Conservation (phyloP, 2,888 invertebrate genomes). For the Diloba caeruleocephala region DNA sequence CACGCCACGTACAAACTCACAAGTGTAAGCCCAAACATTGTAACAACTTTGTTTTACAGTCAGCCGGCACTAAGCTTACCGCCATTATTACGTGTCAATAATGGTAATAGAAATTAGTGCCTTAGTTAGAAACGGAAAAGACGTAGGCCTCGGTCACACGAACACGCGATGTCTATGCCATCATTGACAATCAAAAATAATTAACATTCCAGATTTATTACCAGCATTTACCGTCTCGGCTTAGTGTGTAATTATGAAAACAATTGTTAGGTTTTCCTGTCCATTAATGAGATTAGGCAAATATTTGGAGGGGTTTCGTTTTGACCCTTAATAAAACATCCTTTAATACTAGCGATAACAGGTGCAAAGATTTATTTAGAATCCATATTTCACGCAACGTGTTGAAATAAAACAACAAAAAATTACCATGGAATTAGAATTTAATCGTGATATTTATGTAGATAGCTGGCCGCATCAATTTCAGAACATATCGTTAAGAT, state of each 20-base stretch:
- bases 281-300: slow-evolving; percentile 46
- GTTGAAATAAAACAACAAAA: slow-evolving; percentile 21
- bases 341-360: slow-evolving; percentile 45
- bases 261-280: slow-evolving; percentile 47
- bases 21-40: slow-evolving; percentile 67
- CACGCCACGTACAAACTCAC: slow-evolving; percentile 61
- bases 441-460: slow-evolving; percentile 38
- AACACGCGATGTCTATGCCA: slow-evolving; percentile 46
- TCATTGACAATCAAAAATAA: slow-evolving; percentile 35
- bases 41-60: slow-evolving; percentile 76
- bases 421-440: slow-evolving; percentile 31
- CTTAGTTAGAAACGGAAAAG: slow-evolving; percentile 62
- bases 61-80: slow-evolving; percentile 68
- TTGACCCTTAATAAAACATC: slow-evolving; percentile 42
- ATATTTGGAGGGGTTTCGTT: slow-evolving; percentile 45
- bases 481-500: slow-evolving; percentile 49
- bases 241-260: slow-evolving; percentile 45
- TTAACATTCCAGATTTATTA: slow-evolving; percentile 40
- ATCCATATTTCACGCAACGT: slow-evolving; percentile 16
- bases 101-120: slow-evolving; percentile 72
- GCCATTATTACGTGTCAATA: slow-evolving; percentile 78
- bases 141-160: slow-evolving; percentile 53
- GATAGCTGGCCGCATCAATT: slow-evolving; percentile 45
- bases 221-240: slow-evolving; percentile 32
- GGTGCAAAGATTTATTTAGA: slow-evolving; percentile 25